A percentile compares a stretch with the other conserved stretches of the same genome.
Evolutionary conservation across 1,140 invertebrate species (phyloP).

Genomic region (Campoletis sonorensis): DNA sequence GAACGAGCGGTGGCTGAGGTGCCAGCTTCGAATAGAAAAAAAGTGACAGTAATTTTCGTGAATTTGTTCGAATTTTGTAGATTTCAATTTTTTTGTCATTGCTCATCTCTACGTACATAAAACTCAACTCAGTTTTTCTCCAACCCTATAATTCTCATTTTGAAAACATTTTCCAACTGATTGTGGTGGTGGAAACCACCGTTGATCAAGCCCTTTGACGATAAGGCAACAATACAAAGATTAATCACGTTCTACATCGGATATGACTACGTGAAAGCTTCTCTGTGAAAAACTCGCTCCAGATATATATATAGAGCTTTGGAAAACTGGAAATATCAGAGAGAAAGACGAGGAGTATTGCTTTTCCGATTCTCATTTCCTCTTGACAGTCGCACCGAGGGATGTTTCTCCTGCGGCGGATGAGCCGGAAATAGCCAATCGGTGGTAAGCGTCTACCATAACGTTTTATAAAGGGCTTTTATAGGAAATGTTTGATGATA

Average conservation of each 20-base stretch:
- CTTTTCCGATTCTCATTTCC: conserved; percentile 37
- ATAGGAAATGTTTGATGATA: conserved; percentile 29
- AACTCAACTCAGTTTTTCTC: too few species aligned
- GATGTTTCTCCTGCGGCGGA: neutral
- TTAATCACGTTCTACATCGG: neutral
- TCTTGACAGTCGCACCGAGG: neutral
- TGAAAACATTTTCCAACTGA: too few species aligned
- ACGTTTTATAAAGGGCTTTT: conserved; percentile 23
- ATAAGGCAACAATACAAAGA: neutral
- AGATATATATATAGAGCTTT: neutral
- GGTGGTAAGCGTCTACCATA: neutral
- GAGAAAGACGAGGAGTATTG: conserved; percentile 15
- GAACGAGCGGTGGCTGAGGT: too few species aligned
- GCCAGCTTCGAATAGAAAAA: too few species aligned
- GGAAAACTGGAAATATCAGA: neutral
- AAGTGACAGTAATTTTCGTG: too few species aligned
- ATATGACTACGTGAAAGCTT: neutral
- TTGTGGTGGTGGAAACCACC: too few species aligned
- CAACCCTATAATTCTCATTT: too few species aligned
- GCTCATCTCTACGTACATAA: too few species aligned
- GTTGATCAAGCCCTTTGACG: too few species aligned
- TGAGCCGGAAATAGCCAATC: conserved; percentile 39
- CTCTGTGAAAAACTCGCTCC: neutral
- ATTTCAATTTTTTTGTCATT: too few species aligned
- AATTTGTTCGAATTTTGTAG: too few species aligned